phyloP scores from a whole-genome alignment of 1,140 invertebrate species.

The Drosophila ficusphila region DNA sequence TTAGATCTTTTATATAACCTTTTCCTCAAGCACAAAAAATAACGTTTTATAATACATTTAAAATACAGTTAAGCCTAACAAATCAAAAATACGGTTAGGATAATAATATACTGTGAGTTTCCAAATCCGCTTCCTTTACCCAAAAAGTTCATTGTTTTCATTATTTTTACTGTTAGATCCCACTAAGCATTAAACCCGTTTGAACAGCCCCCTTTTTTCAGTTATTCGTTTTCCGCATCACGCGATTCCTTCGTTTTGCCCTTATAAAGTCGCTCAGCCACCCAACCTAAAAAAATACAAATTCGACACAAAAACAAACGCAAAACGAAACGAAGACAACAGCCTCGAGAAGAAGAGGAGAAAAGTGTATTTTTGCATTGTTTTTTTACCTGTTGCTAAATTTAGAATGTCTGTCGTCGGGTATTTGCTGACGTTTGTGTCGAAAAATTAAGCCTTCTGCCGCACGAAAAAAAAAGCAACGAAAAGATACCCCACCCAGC shows the following conservation, averaged over 20 bases:
- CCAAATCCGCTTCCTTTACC: not conserved
- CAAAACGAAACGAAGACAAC: conserved; percentile 27
- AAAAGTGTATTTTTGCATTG: conserved; percentile 38
- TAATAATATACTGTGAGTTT: conserved; percentile 12
- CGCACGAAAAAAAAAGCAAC: too few relatives aligned
- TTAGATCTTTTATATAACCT: not conserved
- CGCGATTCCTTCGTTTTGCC: conserved; percentile 49
- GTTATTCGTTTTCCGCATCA: conserved; percentile 50
- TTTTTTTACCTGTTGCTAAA: conserved; percentile 76
- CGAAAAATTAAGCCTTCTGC: conserved; percentile 55
- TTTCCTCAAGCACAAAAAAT: not conserved
- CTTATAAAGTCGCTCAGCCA: conserved; percentile 50
- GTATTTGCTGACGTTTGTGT: conserved; percentile 68
- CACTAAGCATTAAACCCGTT: conserved; percentile 16
- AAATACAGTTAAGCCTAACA: not conserved
- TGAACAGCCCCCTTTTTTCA: not conserved
- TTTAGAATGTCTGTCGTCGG: conserved; percentile 74
- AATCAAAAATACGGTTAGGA: conserved; percentile 6
- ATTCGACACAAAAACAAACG: conserved; percentile 26
- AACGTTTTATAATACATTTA: not conserved
- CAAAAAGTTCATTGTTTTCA: not conserved
- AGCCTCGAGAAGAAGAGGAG: conserved; percentile 8
- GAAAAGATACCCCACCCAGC: conserved; percentile 23
- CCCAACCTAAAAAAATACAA: conserved; percentile 26
- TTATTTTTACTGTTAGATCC: conserved; percentile 24